A percentile compares a stretch with the other conserved stretches of the same genome.
Evolutionary conservation across 2,888 invertebrate genomes (phyloP).

Genomic region (Melanophora roralis): DNA sequence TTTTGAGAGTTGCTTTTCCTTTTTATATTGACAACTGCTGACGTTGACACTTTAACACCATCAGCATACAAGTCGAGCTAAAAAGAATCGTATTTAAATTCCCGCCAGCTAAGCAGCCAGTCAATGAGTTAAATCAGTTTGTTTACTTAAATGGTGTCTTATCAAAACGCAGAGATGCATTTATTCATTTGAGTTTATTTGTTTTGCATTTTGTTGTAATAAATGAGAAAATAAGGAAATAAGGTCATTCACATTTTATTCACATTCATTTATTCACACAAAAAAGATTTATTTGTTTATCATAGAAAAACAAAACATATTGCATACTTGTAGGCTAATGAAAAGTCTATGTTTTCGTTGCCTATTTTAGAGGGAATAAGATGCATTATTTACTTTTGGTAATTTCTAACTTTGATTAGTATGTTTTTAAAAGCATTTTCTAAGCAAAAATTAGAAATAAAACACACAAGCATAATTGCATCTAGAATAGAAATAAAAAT

Average conservation of each 20-base stretch:
- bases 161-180: slow-evolving; percentile 60
- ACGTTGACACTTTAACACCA: slow-evolving; percentile 64
- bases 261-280: slow-evolving; percentile 16
- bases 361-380: slow-evolving; percentile 14
- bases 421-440: no score
- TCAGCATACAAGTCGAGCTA: slow-evolving; percentile 4
- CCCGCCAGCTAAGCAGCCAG: neutral
- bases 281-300: slow-evolving; percentile 4
- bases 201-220: slow-evolving; percentile 44
- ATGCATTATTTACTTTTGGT: slow-evolving; percentile 24
- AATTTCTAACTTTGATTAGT: slow-evolving; percentile 21
- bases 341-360: slow-evolving; percentile 5
- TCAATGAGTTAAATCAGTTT: slow-evolving; percentile 4
- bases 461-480: no score
- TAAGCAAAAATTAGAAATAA: neutral
- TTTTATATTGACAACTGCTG: slow-evolving; percentile 63
- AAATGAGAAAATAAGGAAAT: slow-evolving; percentile 40
- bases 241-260: slow-evolving; percentile 62
- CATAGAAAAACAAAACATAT: neutral
- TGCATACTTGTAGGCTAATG: slow-evolving; percentile 43
- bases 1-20: slow-evolving; percentile 52
- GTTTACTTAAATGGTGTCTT: slow-evolving; percentile 58
- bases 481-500: slow-evolving; percentile 29
- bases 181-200: slow-evolving; percentile 61
- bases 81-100: neutral